Base-by-base conservation (phyloP, 2,888 invertebrate genomes). In the Rotaria socialis region DNA sequence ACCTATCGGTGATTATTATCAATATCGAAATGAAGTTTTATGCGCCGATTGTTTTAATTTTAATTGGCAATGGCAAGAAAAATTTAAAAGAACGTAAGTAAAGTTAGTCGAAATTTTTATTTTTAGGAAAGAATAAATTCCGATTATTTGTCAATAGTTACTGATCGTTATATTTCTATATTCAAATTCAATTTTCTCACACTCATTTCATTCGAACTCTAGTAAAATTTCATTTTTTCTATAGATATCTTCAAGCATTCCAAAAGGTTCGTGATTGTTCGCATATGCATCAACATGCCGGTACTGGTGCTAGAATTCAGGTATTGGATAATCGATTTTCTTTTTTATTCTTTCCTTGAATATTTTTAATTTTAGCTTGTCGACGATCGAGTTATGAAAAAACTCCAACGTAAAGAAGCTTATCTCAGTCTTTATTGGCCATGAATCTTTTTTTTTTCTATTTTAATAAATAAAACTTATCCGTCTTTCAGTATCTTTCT, bases 21-120 rank as follows among this genome's bases (percentile, higher is more conserved):
- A 86, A 86, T 85, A 43, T 58, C 85, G 74, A 50, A 41, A 67
- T 41, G 55, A 47, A 35, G n/a, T n/a, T n/a, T 27, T 86, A 27
- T 86, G 86, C 35, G 22, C 55, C 35, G 1, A 47, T 24, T 86
- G 86, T 80, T 86, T 74, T 86, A 74, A 86, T 43, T 86, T 85
- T 58, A 85, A 86, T 74, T 86, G 41, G 35, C 85, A 86, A 80
- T 86, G 85, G 85, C 85, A 86, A 85, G 86, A 86, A 67, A 86
- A 86, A 75, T 86, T 85, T 47, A 85, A 41, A 27, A 41, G 86
- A 74, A 50, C 86, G 86, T 86, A 58, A 84, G n/a, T 60, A 16
- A 22, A 47, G 22, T 41, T 27, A 35, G 35, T 35, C 35, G 35
- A 35, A 35, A 35, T 35, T 35, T 35, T 35, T 35, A 35, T 35